These are phyloP conservation scores for Acrobasis repandana DNA, from an alignment of 2,888 invertebrate species.

Conservation along the genomic window DNA sequence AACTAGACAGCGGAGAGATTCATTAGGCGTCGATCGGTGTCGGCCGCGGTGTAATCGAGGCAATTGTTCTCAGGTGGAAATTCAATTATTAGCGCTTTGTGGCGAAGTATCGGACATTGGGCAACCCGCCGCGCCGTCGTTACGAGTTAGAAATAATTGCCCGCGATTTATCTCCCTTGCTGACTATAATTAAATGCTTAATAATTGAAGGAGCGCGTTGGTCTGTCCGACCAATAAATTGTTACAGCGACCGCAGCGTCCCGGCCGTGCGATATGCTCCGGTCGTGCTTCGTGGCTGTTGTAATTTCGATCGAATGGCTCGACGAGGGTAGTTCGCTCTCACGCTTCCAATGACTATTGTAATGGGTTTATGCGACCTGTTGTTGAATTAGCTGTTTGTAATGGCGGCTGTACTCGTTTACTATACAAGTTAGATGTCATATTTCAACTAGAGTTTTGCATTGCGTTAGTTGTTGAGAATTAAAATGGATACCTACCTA, in stretches of 20 bases:
- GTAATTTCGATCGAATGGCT: slow-evolving; percentile 67
- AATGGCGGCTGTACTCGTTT: slow-evolving; percentile 30
- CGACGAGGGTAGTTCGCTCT: slow-evolving; percentile 69
- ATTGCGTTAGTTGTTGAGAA: background rate
- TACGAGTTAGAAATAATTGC: slow-evolving; percentile 74
- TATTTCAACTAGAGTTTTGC: background rate
- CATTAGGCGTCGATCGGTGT: slow-evolving; percentile 80
- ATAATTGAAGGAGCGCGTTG: slow-evolving; percentile 70
- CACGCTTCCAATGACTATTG: slow-evolving; percentile 71
- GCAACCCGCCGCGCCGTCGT: slow-evolving; percentile 66
- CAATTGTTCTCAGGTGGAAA: slow-evolving; percentile 79
- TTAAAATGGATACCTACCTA: too few species aligned
- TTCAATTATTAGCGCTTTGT: slow-evolving; percentile 73
- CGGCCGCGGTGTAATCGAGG: slow-evolving; percentile 75
- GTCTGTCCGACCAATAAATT: slow-evolving; percentile 63
- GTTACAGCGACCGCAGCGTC: slow-evolving; percentile 42
- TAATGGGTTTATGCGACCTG: slow-evolving; percentile 62
- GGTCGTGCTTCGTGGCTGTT: slow-evolving; percentile 71
- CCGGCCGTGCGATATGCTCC: slow-evolving; percentile 51
- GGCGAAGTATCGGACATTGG: slow-evolving; percentile 67
- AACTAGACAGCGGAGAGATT: slow-evolving; percentile 79
- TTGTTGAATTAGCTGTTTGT: slow-evolving; percentile 52
- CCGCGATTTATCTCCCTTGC: slow-evolving; percentile 66
- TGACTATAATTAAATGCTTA: slow-evolving; percentile 75
- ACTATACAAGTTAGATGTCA: slow-evolving; percentile 34